Evolutionary conservation across 1,140 invertebrate species (phyloP).

Genomic region (Drosophila baimaii): DNA sequence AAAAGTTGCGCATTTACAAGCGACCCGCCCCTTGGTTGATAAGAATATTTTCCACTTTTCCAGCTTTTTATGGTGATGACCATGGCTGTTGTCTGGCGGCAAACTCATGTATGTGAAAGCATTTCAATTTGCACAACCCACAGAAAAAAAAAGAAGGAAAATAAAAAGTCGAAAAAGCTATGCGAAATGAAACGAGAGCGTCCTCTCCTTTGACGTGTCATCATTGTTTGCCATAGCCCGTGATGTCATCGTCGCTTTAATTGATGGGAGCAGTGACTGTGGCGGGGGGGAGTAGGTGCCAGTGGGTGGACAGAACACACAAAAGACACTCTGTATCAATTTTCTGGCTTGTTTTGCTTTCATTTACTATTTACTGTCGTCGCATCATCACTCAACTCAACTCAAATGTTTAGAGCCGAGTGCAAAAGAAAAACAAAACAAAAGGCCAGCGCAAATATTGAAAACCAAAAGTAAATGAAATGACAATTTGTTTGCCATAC

Average conservation of each 20-base stretch:
- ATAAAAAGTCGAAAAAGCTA: slow-evolving; percentile 8
- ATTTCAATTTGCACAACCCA: slow-evolving; percentile 44
- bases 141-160: slow-evolving; percentile 5
- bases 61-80: slow-evolving; percentile 45
- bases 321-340: slow-evolving; percentile 62
- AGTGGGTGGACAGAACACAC: slow-evolving; percentile 15
- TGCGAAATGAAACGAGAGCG: slow-evolving; percentile 25
- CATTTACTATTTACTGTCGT: slow-evolving; percentile 61
- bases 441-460: slow-evolving; percentile 16
- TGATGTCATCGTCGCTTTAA: slow-evolving; percentile 46
- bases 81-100: slow-evolving; percentile 35
- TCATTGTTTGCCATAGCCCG: slow-evolving; percentile 36
- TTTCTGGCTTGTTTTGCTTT: slow-evolving; percentile 62
- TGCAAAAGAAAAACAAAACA: slow-evolving; percentile 20
- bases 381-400: slow-evolving; percentile 31
- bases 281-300: not conserved
- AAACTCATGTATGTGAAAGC: slow-evolving; percentile 48
- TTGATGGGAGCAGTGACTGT: slow-evolving; percentile 21
- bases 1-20: slow-evolving; percentile 11
- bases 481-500: slow-evolving; percentile 23
- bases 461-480: slow-evolving; percentile 32
- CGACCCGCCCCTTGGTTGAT: slow-evolving; percentile 29
- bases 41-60: slow-evolving; percentile 45
- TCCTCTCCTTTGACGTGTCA: slow-evolving; percentile 48
- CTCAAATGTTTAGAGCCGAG: slow-evolving; percentile 32